Evolutionary conservation across 2,888 invertebrate species (phyloP).

Genomic region (Diadromus collaris): DNA sequence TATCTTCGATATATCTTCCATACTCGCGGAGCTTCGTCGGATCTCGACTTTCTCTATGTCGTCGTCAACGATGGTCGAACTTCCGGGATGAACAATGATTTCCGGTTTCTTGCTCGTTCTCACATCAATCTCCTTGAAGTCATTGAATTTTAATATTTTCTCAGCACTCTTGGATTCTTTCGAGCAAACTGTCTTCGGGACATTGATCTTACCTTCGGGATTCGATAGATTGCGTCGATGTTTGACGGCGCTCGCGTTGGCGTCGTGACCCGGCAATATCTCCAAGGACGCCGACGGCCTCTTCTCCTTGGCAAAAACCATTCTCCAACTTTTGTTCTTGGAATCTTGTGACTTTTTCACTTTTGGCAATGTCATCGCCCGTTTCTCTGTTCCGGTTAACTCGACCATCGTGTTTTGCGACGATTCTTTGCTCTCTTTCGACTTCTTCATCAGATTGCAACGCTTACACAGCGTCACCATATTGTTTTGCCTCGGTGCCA

Average conservation of each 20-base stretch:
- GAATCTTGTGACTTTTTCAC: constrained; percentile 74
- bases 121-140: constrained; percentile 74
- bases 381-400: constrained; percentile 70
- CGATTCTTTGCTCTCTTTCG: constrained; percentile 66
- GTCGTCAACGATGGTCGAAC: constrained; percentile 68
- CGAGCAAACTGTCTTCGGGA: constrained; percentile 45
- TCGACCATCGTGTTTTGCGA: constrained; percentile 62
- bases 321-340: constrained; percentile 76
- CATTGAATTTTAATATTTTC: constrained; percentile 64
- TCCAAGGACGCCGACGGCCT: constrained; percentile 77
- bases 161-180: constrained; percentile 59
- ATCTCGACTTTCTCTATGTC: constrained; percentile 76
- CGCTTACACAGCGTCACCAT: constrained; percentile 71
- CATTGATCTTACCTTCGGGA: constrained; percentile 72
- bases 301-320: constrained; percentile 77
- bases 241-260: constrained; percentile 63
- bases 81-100: constrained; percentile 73
- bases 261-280: constrained; percentile 68
- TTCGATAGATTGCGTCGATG: constrained; percentile 76
- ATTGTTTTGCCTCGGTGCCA: constrained; percentile 63
- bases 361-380: constrained; percentile 78
- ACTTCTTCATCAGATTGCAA: constrained; percentile 71
- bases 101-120: constrained; percentile 69
- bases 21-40: constrained; percentile 77
- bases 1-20: constrained; percentile 79